These are phyloP conservation scores for Triplophysa yarkandensis DNA, from an alignment of 2,797 vertebrate genomes.

Conservation along the genomic window DNA sequence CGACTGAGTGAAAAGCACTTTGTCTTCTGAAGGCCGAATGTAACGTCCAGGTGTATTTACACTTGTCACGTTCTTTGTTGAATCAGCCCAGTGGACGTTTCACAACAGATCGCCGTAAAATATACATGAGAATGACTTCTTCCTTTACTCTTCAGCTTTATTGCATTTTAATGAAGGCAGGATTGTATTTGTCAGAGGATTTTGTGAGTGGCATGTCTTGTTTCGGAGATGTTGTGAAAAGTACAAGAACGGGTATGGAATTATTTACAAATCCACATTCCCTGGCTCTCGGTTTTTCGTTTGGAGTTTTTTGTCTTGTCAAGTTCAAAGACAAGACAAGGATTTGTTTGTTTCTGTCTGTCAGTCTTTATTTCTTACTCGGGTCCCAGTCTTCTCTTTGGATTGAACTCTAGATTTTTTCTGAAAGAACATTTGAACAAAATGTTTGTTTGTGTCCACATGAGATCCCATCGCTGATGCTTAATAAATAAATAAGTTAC, in stretches of 20 bases:
- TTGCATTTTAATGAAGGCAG: constrained; percentile 3
- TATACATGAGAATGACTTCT: constrained; percentile 49
- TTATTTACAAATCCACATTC: background rate
- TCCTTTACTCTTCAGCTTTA: constrained; percentile 2
- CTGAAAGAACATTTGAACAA: background rate
- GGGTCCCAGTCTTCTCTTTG: background rate
- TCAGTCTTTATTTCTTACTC: background rate
- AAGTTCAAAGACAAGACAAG: background rate
- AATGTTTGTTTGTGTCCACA: no score
- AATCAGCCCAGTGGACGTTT: constrained; percentile 46
- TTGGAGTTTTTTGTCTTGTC: constrained; percentile 1
- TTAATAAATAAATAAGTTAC: no score
- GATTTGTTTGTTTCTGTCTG: background rate
- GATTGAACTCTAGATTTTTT: background rate
- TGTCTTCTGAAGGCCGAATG: constrained; percentile 55
- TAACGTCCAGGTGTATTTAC: constrained; percentile 60
- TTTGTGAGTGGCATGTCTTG: constrained; percentile 45
- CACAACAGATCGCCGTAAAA: constrained; percentile 46
- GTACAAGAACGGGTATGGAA: background rate
- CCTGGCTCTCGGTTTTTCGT: background rate
- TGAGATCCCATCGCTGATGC: no score
- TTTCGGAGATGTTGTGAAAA: constrained; percentile 22
- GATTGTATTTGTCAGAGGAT: constrained; percentile 31
- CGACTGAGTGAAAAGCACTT: constrained; percentile 68
- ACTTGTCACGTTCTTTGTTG: constrained; percentile 60